Evolutionary conservation across 2,797 vertebrate genomes (phyloP).

Genomic region (Cynodonichthys magdalenae): DNA sequence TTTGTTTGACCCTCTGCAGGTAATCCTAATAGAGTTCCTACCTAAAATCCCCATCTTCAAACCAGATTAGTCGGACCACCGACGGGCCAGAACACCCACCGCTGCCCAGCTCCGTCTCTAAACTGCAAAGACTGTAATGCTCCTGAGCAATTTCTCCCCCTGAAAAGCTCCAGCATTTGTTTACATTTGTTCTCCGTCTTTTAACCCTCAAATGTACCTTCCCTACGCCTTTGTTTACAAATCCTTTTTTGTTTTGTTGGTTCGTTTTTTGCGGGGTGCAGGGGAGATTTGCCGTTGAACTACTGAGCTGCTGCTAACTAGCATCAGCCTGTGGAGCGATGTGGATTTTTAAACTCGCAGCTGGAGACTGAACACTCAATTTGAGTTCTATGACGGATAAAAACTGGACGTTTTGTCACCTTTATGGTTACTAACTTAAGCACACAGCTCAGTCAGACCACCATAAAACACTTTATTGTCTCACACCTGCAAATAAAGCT

Average conservation of each 20-base stretch:
- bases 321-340: constrained; percentile 38
- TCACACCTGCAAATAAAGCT: constrained; percentile 53
- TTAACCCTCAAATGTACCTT: constrained; percentile 12
- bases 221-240: constrained; percentile 68
- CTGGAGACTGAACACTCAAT: constrained; percentile 42
- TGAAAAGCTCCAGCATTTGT: constrained; percentile 62
- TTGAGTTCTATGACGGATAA: constrained; percentile 28
- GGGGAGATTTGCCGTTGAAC: constrained; percentile 19
- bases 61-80: constrained; percentile 89
- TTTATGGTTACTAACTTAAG: constrained; percentile 43
- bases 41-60: constrained; percentile 99
- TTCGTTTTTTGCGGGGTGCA: too few relatives aligned
- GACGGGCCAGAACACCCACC: constrained; percentile 80
- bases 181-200: constrained; percentile 51
- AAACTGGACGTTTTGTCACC: constrained; percentile 54
- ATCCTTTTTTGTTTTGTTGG: constrained; percentile 10
- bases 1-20: constrained; percentile 83
- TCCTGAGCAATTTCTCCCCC: constrained; percentile 30
- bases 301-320: constrained; percentile 15
- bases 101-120: constrained; percentile 90
- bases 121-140: constrained; percentile 60
- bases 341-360: constrained; percentile 38
- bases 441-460: constrained; percentile 53
- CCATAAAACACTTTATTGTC: constrained; percentile 27
- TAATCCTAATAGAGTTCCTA: constrained; percentile 99